Conservation (phyloP, 2,888 invertebrate species). For the Lepidochrysops patricia region DNA sequence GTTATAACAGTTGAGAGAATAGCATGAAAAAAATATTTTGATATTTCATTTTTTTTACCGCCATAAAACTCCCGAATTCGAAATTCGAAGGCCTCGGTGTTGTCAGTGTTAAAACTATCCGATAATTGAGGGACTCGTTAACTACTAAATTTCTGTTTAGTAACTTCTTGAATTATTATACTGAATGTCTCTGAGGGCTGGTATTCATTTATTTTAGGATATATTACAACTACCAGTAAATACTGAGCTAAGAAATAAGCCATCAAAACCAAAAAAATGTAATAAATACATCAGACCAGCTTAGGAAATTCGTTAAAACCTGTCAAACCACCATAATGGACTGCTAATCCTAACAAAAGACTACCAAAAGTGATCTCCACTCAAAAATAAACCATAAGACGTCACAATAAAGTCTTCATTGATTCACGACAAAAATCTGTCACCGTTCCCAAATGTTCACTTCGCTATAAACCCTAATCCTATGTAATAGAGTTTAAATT, state of each 20-base stretch:
- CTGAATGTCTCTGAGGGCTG: no score
- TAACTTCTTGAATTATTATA: no score
- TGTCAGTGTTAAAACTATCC: constrained; percentile 15
- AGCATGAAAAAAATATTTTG: no score
- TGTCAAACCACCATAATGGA: neutral
- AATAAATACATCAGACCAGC: neutral
- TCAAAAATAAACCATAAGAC: neutral
- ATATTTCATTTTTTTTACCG: no score
- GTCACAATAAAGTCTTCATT: neutral
- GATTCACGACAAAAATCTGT: neutral
- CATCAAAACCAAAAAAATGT: neutral
- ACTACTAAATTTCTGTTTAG: no score
- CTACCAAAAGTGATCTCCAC: neutral
- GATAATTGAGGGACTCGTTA: constrained; percentile 25
- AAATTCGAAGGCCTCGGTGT: neutral
- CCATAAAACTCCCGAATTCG: neutral
- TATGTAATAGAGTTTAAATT: neutral
- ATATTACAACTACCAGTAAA: no score
- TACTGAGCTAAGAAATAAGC: neutral
- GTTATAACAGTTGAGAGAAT: no score
- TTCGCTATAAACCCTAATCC: neutral
- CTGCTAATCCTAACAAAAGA: neutral
- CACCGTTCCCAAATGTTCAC: neutral
- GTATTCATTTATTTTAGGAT: no score
- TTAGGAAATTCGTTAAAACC: constrained; percentile 1